Evolutionary conservation across 2,797 vertebrate species (phyloP).

Genomic region (Tauraco hartlaubi): DNA sequence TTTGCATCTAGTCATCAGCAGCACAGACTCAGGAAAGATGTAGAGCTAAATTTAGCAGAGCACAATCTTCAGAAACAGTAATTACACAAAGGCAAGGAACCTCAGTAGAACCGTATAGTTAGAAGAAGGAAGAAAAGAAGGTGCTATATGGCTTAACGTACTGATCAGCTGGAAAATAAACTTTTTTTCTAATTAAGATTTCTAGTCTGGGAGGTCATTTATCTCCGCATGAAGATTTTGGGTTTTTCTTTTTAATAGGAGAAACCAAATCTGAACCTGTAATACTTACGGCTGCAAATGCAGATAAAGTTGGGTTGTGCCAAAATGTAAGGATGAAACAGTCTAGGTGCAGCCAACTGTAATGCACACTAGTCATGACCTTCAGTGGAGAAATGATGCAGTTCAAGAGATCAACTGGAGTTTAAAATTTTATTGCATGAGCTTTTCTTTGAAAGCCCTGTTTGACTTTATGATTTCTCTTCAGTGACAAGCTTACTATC

Average conservation of each 20-base stretch:
- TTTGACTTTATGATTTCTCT: constrained; percentile 29
- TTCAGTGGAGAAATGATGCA: neutral
- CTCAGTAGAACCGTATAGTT: neutral
- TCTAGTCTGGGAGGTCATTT: neutral
- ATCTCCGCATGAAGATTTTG: neutral
- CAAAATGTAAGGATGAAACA: neutral
- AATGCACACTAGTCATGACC: neutral
- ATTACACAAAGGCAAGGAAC: neutral
- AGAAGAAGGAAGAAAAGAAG: neutral
- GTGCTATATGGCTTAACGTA: neutral
- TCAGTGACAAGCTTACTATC: constrained; percentile 22
- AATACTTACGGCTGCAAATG: neutral
- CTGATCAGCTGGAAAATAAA: neutral
- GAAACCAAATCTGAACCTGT: neutral
- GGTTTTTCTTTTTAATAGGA: neutral
- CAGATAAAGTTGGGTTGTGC: neutral
- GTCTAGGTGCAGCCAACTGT: neutral
- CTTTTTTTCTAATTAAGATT: neutral
- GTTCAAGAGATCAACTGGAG: constrained; percentile 19
- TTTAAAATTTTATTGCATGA: constrained; percentile 49
- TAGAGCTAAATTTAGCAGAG: neutral
- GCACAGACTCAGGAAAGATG: neutral
- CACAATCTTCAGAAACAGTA: neutral
- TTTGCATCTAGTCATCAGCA: neutral
- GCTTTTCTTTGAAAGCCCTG: constrained; percentile 43